Base-by-base conservation (phyloP, 1,140 invertebrate species). In the Atopsyche davidsoni region DNA sequence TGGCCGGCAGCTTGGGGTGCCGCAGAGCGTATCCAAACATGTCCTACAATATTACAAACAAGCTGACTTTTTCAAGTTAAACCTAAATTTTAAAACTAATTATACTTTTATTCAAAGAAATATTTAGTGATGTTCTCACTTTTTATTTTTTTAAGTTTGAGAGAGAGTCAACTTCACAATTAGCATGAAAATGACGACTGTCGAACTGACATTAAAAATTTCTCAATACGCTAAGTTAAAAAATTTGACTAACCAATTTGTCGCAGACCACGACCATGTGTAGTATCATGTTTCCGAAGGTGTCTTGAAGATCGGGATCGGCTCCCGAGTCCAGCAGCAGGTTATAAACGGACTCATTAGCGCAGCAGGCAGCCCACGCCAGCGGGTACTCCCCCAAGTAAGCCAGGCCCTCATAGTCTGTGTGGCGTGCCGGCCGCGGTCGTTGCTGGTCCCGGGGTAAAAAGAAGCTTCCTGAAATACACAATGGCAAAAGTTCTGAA, bases 211-310 rank as follows among this genome's bases (percentile, higher is more conserved):
- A 13, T 19, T 32, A 54, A 25, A 34, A 39, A 14, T 25, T 14
- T 17, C 16, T 2, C 13, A 45, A 48, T 19, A 42, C n/a, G n/a
- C n/a, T n/a, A n/a, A n/a, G n/a, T 40, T 7, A 40, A 7, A 40
- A 40, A 7, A 7, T 40, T 4, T 36, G 34, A 36, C 7, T 75
- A 75, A 96, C 92, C 72, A 93, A 72, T 73, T 96, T 96, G 67
- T 98, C 91, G 61, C 89, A 87, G 45, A 98, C 93, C 1, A 99
- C 96, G 10, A 97, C 90, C 92, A 98, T 97, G 66, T 99, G 96
- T 3, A 99, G 73, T 43, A 96, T 92, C 80, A 95, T 98, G 65
- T 98, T 98, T 3, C 90, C 91, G 62, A 92, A 92, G 1, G 81
- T 83, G 63, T 96, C 92, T 65, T 94, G 90, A 1, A 82, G 73